Conservation (phyloP, 2,113 vertebrate species). For the Lanius collurio region DNA sequence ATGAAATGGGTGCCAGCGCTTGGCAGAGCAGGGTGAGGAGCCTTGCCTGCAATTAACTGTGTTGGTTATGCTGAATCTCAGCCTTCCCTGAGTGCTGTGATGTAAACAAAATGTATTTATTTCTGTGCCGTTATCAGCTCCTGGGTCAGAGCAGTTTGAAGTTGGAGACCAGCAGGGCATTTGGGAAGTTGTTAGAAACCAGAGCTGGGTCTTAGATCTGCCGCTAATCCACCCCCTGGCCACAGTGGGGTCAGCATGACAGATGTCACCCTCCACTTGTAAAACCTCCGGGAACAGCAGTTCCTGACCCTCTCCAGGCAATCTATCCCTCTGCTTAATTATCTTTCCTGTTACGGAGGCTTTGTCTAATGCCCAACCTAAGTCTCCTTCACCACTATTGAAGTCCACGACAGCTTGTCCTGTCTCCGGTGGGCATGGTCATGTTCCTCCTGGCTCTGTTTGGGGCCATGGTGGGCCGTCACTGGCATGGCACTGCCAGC, state of each 20-base stretch:
- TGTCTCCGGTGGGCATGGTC: rapidly evolving
- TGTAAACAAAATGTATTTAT: not conserved
- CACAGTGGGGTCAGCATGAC: not conserved
- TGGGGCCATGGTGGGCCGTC: not conserved
- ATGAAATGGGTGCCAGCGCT: not conserved
- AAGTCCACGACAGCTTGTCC: not conserved
- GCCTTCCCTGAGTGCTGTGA: rapidly evolving
- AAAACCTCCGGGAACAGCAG: not conserved
- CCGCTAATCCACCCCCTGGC: not conserved
- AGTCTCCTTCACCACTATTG: not conserved
- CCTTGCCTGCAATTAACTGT: rapidly evolving
- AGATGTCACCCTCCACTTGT: not conserved
- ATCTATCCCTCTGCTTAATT: not conserved
- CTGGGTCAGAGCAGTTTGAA: not conserved
- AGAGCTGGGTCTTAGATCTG: not conserved
- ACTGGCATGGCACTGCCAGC: not conserved
- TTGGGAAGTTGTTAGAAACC: not conserved
- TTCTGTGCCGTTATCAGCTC: not conserved
- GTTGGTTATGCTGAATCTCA: not conserved
- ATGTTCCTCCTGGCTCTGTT: rapidly evolving
- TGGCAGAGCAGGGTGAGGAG: not conserved
- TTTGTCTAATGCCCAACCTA: constrained; percentile 17
- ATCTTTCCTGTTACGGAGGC: constrained; percentile 16
- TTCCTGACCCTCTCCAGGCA: constrained; percentile 12
- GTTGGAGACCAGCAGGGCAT: not conserved